Evolutionary conservation across 2,113 vertebrate species (phyloP), one percentile per base, ranked within the genome.

Genomic region (Phyllostomus hastatus): DNA sequence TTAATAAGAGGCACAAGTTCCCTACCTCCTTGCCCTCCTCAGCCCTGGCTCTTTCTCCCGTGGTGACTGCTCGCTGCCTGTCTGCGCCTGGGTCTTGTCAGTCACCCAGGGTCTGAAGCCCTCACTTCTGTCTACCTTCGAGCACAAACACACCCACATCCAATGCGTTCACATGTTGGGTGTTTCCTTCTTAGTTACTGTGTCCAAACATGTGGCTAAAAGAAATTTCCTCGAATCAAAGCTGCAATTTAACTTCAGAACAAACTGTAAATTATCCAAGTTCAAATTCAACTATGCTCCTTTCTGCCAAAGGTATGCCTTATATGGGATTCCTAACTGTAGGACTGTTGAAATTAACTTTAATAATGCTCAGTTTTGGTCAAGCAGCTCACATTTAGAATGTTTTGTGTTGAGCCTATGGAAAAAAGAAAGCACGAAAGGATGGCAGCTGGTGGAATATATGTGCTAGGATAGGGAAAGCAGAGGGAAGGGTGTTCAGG

Each of bases 141-240:
- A 61, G 50, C 66, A 76, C 28, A 79, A 35, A 95, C 43, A 64
- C 12, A 83, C 11, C 14, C 33, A 54, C 7, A 89, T 22, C 59
- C 7, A 8, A 69, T 94, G n/a, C n/a, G 76, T 73, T 52, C 76
- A 24, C 26, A 14, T 9, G 8, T 75, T 52, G 7, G 43, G 1
- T 66, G 70, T 79, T 83, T 41, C 2, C 35, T n/a, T 19, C 17
- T 87, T 41, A 46, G 66, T 89, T 75, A 64, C 24, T 93, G 54
- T 88, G 82, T 93, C 43, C 73, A 88, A 20, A 96, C 69, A 83
- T 31, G 28, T 73, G 91, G 54, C 35, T 96, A 46, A 70, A 88
- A 81, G 69, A 83, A 64, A 66, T 87, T 76, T 90, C 70, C 88
- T 95, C 76, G 52, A 95, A 86, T 96, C 83, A 94, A 90, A 95